These are phyloP conservation scores for Reticulitermes speratus DNA, from an alignment of 1,140 invertebrate species.

Conservation along the genomic window DNA sequence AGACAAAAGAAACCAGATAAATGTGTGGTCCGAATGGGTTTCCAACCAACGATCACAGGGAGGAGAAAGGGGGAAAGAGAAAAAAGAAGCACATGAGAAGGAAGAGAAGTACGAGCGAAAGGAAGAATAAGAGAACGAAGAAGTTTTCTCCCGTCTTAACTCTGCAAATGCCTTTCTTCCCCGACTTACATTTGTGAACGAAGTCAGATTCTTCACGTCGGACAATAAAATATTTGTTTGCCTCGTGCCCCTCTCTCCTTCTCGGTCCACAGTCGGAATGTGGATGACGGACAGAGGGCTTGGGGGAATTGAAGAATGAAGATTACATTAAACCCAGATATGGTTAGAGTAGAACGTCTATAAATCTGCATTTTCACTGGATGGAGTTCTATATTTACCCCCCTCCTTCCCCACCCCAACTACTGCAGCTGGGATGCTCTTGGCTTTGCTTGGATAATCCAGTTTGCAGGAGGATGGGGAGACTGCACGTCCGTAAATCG, in stretches of 20 bases:
- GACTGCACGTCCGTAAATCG: not conserved
- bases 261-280: not conserved
- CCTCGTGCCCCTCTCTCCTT: not conserved
- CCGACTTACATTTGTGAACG: no score
- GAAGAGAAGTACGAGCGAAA: no score
- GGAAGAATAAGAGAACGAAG: no score
- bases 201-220: no score
- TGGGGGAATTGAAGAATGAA: not conserved
- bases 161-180: no score
- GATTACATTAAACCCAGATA: conserved; percentile 15
- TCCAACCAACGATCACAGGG: no score
- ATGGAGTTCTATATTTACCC: conserved; percentile 6
- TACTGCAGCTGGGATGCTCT: not conserved
- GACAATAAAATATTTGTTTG: conserved; percentile 13
- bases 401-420: not conserved
- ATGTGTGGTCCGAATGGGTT: no score
- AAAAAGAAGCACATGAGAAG: no score
- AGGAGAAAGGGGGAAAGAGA: no score
- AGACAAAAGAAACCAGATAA: no score
- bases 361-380: conserved; percentile 10
- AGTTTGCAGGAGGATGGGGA: not conserved
- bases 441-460: not conserved
- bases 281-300: conserved; percentile 6
- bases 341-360: not conserved
- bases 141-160: no score